These are phyloP conservation scores for Sebastes kiyomatsui DNA, from an alignment of 2,797 vertebrate species.

Conservation along the genomic window DNA sequence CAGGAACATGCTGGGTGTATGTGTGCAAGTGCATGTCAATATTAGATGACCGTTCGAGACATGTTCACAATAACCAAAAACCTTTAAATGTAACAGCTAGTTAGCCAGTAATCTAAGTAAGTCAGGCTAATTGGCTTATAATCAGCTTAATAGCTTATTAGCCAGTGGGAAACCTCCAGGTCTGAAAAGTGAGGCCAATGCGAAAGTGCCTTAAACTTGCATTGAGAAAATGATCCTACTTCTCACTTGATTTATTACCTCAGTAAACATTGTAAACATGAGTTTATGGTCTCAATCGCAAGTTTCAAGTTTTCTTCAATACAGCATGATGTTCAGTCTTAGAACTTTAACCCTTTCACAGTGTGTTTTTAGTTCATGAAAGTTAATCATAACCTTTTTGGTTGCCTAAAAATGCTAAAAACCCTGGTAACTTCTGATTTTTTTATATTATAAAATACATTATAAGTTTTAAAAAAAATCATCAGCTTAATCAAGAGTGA, in stretches of 20 bases:
- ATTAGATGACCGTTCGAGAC: not conserved
- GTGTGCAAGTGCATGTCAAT: not conserved
- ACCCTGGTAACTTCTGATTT: not conserved
- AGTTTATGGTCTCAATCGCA: too few species aligned
- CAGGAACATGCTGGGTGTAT: not conserved
- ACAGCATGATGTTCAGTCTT: too few species aligned
- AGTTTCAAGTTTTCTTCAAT: too few species aligned
- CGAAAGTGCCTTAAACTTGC: too few species aligned
- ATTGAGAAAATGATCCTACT: too few species aligned
- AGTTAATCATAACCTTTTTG: too few species aligned
- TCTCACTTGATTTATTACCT: too few species aligned
- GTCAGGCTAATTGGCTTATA: not conserved
- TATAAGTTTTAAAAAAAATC: not conserved
- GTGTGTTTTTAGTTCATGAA: too few species aligned
- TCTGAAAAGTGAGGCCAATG: too few species aligned
- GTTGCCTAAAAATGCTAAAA: not conserved
- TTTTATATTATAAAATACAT: not conserved
- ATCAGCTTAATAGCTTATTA: not conserved
- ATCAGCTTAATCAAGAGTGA: not conserved
- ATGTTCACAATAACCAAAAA: not conserved
- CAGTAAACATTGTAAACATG: too few species aligned
- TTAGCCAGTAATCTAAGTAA: not conserved
- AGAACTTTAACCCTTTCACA: too few species aligned
- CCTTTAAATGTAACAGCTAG: not conserved
- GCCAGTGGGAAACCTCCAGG: too few species aligned